Evolutionary conservation across 1,140 invertebrate species (phyloP).

Genomic region (Laupala kohalensis): DNA sequence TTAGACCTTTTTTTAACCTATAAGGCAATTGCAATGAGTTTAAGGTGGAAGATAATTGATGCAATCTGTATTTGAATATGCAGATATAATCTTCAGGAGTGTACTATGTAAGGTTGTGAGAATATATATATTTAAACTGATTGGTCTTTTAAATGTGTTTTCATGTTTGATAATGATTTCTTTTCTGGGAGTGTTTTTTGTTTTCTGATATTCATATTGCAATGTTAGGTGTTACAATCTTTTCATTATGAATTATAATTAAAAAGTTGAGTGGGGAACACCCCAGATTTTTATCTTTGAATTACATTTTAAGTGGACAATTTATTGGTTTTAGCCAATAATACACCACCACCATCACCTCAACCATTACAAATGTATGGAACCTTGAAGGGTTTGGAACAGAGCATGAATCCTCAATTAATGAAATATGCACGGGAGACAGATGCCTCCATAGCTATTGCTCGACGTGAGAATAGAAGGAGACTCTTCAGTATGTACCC

Average conservation of each 20-base stretch:
- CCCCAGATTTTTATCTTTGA: neutral
- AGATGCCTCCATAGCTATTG: slow-evolving; percentile 65
- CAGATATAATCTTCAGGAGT: too few relatives aligned
- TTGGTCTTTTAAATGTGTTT: too few relatives aligned
- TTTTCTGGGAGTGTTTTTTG: too few relatives aligned
- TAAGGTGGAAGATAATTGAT: too few relatives aligned
- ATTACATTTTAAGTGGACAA: neutral
- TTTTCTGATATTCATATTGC: neutral
- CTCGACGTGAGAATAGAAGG: slow-evolving; percentile 59
- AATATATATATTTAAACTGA: too few relatives aligned
- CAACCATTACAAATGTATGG: slow-evolving; percentile 39
- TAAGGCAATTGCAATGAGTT: too few relatives aligned
- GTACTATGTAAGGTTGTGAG: too few relatives aligned
- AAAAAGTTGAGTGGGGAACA: too few relatives aligned
- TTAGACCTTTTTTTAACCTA: too few relatives aligned
- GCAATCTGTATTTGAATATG: too few relatives aligned
- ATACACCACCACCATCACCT: slow-evolving; percentile 42
- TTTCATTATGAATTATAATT: too few relatives aligned
- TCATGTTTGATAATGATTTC: too few relatives aligned
- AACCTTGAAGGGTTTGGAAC: slow-evolving; percentile 71
- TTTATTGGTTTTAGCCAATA: slow-evolving; percentile 21
- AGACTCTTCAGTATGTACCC: slow-evolving; percentile 54
- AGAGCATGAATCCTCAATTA: slow-evolving; percentile 79
- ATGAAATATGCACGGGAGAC: slow-evolving; percentile 83
- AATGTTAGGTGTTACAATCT: neutral